Evolutionary conservation across 1,140 invertebrate genomes (phyloP).

Genomic region (Papilio glaucus): DNA sequence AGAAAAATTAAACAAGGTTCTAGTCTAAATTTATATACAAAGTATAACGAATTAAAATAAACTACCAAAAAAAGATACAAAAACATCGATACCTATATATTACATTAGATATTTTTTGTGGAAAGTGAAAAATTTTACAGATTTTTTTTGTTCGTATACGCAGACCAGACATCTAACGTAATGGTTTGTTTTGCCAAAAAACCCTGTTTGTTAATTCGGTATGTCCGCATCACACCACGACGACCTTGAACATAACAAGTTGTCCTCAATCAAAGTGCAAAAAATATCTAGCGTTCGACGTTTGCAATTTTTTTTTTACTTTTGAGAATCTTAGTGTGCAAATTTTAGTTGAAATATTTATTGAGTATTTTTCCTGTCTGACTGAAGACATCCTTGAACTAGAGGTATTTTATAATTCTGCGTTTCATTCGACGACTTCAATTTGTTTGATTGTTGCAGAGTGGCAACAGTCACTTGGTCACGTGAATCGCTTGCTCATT

Average conservation of each 20-base stretch:
- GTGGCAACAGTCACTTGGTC: too few species aligned
- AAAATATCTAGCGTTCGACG: not conserved
- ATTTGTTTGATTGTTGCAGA: too few species aligned
- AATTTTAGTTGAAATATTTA: not conserved
- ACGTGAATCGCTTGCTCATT: too few species aligned
- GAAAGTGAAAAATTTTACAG: not conserved
- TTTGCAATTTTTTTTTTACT: not conserved
- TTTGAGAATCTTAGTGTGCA: not conserved
- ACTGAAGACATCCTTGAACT: too few species aligned
- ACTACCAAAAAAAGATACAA: not conserved
- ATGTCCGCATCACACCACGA: not conserved
- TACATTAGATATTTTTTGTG: not conserved
- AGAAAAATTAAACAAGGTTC: not conserved
- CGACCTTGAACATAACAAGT: slow-evolving; percentile 2
- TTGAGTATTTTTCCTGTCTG: not conserved
- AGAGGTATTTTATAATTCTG: too few species aligned
- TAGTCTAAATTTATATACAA: too few species aligned
- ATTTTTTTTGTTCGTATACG: not conserved
- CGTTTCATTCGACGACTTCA: too few species aligned
- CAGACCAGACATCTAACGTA: not conserved
- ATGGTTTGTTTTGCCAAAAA: slow-evolving; percentile 2
- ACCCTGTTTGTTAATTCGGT: slow-evolving; percentile 12
- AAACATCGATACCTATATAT: not conserved
- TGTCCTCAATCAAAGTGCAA: slow-evolving; percentile 1
- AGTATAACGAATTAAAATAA: not conserved